Evolutionary conservation across 2,888 invertebrate species (phyloP).

Genomic region (Chydorus sphaericus): DNA sequence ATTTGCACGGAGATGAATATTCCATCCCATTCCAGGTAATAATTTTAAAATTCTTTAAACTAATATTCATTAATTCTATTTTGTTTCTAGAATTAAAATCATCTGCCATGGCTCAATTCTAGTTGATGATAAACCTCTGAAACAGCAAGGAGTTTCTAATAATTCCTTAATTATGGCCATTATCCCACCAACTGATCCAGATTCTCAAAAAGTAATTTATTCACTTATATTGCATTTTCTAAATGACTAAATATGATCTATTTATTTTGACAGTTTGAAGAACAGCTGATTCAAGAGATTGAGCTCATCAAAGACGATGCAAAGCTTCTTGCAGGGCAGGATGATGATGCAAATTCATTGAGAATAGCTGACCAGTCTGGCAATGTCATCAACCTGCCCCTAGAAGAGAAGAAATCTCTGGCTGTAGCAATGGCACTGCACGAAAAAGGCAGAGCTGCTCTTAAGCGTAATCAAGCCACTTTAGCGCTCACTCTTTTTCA

Average conservation of each 20-base stretch:
- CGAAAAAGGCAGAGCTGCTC: constrained; percentile 56
- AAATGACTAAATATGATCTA: constrained; percentile 13
- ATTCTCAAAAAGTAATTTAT: constrained; percentile 25
- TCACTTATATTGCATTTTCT: constrained; percentile 7
- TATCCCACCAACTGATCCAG: constrained; percentile 30
- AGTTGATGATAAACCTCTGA: constrained; percentile 35
- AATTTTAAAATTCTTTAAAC: background rate
- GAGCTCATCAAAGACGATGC: constrained; percentile 23
- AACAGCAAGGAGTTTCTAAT: constrained; percentile 47
- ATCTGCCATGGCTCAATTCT: constrained; percentile 51
- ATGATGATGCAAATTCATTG: constrained; percentile 19
- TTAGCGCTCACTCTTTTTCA: constrained; percentile 55
- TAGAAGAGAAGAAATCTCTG: constrained; percentile 49
- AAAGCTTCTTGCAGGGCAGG: constrained; percentile 27
- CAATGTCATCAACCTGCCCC: constrained; percentile 51
- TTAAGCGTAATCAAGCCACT: constrained; percentile 47
- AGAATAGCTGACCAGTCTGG: constrained; percentile 66
- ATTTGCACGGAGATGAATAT: background rate
- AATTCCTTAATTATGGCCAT: constrained; percentile 52
- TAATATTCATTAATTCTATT: constrained; percentile 2
- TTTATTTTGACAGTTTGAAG: constrained; percentile 16
- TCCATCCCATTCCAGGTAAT: background rate
- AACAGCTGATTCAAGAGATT: constrained; percentile 20
- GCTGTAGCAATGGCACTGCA: constrained; percentile 63
- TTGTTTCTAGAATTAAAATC: constrained; percentile 42